phyloP scores from a whole-genome alignment of 2,888 invertebrate species.

The Standfussiana lucernea region DNA sequence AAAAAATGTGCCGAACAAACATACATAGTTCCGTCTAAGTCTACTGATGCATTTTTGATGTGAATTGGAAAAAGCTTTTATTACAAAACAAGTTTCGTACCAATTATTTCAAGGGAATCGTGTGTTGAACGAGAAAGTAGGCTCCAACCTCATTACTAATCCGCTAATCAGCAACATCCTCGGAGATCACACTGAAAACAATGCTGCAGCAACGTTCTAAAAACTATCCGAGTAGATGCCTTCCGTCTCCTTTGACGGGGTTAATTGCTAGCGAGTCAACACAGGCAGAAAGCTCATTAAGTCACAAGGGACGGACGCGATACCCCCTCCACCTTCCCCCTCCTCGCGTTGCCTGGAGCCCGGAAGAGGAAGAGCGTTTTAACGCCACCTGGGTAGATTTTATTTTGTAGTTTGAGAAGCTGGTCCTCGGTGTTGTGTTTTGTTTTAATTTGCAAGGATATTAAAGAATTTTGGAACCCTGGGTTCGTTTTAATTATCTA shows the following conservation, averaged over 20 bases:
- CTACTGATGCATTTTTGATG: neutral
- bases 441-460: neutral
- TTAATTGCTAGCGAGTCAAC: slow-evolving; percentile 74
- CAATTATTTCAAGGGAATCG: neutral
- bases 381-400: slow-evolving; percentile 18
- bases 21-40: neutral
- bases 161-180: neutral
- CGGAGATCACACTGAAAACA: slow-evolving; percentile 35
- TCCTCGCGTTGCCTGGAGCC: neutral
- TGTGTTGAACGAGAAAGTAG: neutral
- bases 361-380: slow-evolving; percentile 45
- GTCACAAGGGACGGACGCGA: slow-evolving; percentile 59
- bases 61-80: neutral
- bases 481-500: neutral
- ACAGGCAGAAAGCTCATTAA: slow-evolving; percentile 73
- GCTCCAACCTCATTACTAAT: neutral
- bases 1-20: neutral
- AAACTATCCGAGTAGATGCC: slow-evolving; percentile 50
- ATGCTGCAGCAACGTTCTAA: slow-evolving; percentile 47
- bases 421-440: neutral
- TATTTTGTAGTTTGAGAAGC: slow-evolving; percentile 16
- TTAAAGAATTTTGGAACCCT: neutral
- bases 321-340: slow-evolving; percentile 4
- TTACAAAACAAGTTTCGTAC: neutral
- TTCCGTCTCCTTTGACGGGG: slow-evolving; percentile 67